Evolutionary conservation across 1,140 invertebrate species (phyloP), one percentile per base, ranked within the genome.

Genomic region (Heliothis virescens): DNA sequence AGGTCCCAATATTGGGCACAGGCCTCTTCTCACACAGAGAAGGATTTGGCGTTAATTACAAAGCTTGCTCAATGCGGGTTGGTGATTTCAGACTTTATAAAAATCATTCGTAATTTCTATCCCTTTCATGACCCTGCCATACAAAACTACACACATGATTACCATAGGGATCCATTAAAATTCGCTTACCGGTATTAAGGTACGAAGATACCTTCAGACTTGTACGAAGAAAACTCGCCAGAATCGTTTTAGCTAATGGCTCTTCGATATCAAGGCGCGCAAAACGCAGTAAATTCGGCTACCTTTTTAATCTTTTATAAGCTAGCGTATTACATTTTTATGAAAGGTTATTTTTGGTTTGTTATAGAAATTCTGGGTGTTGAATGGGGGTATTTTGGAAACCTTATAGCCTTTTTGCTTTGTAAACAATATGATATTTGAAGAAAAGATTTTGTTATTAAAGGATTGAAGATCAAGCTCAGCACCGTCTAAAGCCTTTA

Each of bases 271-370:
- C 59, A 15, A 18, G 16, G 16, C 16, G 13, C n/a, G 59, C 59
- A 9, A 63, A 74, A 26, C 12, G 63, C 18, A 21, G 63, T 67
- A 60, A 74, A 75, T 26, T 63, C 48, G 4, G 26, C 0, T 60
- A 76, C 57, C 60, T 76, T 52, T 76, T 76, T 65, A 65, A 53
- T 76, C 21, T 63, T 41, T 29, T n/a, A 26, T 34, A 69, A 76
- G 29, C 3, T n/a, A 13, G 9, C 12, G 16, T 11, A 13, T 60
- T 60, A 74, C 9, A 41, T 26, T 72, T 55, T 55, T 53, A 67
- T 50, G 47, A 50, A 18, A 50, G 41, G n/a, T 21, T 48, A 16
- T 67, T 67, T 50, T 67, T 9, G 41, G 10, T 55, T 13, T 72
- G 10, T 26, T 13, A 16, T 34, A 34, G 21, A 34, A 3, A 16